Conservation (phyloP, 2,113 vertebrate species). For the Oncorhynchus tshawytscha region DNA sequence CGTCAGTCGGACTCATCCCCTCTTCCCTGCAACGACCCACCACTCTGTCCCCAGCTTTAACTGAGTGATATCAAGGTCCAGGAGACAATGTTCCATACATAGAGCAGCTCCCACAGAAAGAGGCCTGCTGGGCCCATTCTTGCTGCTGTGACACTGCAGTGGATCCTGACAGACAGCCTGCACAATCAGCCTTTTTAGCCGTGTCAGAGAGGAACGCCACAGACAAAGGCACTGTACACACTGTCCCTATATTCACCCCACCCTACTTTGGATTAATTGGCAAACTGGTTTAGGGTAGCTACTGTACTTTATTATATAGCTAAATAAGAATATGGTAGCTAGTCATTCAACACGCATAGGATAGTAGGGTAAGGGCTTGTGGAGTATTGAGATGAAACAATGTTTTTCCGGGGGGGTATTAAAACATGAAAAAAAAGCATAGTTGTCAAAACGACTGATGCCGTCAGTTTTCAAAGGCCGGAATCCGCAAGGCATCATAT, state of each 20-base stretch:
- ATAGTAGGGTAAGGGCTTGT: too few relatives aligned
- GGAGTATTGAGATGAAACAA: too few relatives aligned
- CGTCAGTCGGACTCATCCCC: neutral
- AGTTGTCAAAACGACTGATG: neutral
- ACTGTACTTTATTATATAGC: neutral
- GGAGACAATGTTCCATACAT: conserved; percentile 68
- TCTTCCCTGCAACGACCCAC: neutral
- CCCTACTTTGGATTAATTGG: neutral
- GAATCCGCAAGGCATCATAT: neutral
- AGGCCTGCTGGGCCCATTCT: conserved; percentile 48
- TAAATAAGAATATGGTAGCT: too few relatives aligned
- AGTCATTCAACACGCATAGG: too few relatives aligned
- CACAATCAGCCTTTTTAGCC: conserved; percentile 54
- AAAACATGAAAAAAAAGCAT: neutral
- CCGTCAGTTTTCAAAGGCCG: neutral
- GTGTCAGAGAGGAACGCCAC: conserved; percentile 18
- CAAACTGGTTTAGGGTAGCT: neutral
- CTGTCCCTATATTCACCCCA: neutral
- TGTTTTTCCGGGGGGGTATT: too few relatives aligned
- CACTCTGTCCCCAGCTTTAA: conserved; percentile 51
- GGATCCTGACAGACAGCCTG: conserved; percentile 15
- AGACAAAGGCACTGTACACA: conserved; percentile 36
- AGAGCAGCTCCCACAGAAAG: conserved; percentile 51
- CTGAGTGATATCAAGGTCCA: conserved; percentile 59
- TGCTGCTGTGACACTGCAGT: conserved; percentile 21